Evolutionary conservation across 2,888 invertebrate genomes (phyloP), one percentile per base, ranked within the genome.

Genomic region (Patella ulyssiponensis): DNA sequence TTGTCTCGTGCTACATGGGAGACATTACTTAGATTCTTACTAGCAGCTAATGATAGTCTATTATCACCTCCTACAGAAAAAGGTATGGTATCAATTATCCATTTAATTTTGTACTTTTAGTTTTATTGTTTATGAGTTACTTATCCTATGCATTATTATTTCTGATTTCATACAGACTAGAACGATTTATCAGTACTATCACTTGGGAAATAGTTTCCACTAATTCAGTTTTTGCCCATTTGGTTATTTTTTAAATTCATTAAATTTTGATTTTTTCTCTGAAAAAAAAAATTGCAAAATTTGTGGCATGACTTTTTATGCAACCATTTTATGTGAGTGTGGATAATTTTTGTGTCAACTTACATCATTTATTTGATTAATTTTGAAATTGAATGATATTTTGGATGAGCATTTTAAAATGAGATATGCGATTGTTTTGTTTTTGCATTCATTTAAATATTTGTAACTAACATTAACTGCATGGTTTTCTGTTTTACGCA

Each of bases 1-100:
- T 93, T 98, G 86, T 96, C 96, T 74, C 93, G 95, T 27, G 95
- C 96, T 85, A 97, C 98, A 11, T 99, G 98, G 98, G 96, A 97
- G 89, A 94, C 96, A 1, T 92, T 98, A 58, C 93, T 98, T 73
- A 93, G 97, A 79, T 96, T 98, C 92, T 93, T 98, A 82, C 93
- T 98, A 80, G 95, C 96, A 53, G 96, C 98, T 56, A 98, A 98
- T 89, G 96, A 98, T 85, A 96, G 97, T 12, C 93, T 98, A 64
- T 93, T 98, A 80, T 95, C 97, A 2, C 97, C 98, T 44, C 98
- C 98, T 9, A 96, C 96, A 7, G 95, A 97, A 53, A 96, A 96
- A 92, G 93, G 93, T 93, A 86, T n/a, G 7, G 44, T 44, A 44
- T 44, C 9, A 44, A 9, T 44, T 44, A 44, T 44, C 9, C 9